Evolutionary conservation across 2,113 vertebrate genomes (phyloP), one percentile per base, ranked within the genome.

Genomic region (Cyprinus carpio): DNA sequence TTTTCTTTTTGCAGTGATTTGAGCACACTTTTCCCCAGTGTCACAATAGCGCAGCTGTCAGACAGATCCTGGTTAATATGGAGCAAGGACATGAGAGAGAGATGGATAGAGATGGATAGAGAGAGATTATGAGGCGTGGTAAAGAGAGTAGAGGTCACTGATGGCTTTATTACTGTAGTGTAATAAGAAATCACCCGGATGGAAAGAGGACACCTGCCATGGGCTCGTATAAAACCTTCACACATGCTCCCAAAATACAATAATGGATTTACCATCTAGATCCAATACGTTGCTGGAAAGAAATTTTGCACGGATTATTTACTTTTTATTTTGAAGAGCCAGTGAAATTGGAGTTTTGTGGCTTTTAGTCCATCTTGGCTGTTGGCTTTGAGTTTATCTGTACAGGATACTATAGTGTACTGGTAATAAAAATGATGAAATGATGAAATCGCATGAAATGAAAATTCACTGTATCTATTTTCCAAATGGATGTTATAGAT

Each of bases 171-270:
- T 80, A 80, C 67, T 75, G 27, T 60, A 34, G 54, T 78, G 80
- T 74, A 85, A 81, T 83, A 58, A 64, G 78, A 87, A 86, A 74
- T 76, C 75, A 76, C 12, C n/a, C 67, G 49, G 18, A 77, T 37
- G 74, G 79, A 74, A 84, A 54, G 25, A 43, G 64, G 82, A 74
- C 79, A 88, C 65, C 78, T 86, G 82, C 54, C 67, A 86, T 71
- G 40, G 27, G 25, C 4, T 46, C 49, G 0, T 29, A 56, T 56
- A 25, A 54, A 34, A 25, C 58, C 31, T 29, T 84, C 49, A 79
- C 72, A 78, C 40, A 69, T 43, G n/a, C 54, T 29, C 62, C 43
- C 37, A 71, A 31, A 77, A 78, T 58, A 75, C 15, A 29, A 20
- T 46, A 16, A 12, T 8, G 37, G 40, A 43, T 74, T 74, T 72